phyloP scores from a whole-genome alignment of 2,113 vertebrate genomes.

The Chrysemys picta region DNA sequence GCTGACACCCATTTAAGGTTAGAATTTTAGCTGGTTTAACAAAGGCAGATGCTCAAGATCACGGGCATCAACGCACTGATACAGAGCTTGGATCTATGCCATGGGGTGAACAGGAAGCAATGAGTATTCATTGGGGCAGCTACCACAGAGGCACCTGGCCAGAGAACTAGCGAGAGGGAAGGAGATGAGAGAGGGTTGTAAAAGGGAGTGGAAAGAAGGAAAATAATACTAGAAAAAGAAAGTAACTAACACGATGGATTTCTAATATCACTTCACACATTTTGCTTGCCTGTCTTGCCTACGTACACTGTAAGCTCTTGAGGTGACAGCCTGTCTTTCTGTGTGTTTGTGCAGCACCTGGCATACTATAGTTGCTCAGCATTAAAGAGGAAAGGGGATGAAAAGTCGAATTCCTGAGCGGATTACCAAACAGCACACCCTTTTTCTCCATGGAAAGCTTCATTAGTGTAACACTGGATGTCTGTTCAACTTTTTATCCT shows the following conservation, averaged over 20 bases:
- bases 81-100: background rate
- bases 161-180: background rate
- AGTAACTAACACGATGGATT: background rate
- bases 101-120: background rate
- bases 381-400: slow-evolving; percentile 3
- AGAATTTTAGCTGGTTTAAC: slow-evolving; percentile 12
- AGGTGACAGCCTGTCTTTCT: background rate
- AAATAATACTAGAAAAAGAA: background rate
- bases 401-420: background rate
- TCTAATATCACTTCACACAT: background rate
- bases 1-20: background rate
- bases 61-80: slow-evolving; percentile 7
- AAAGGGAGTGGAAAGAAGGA: background rate
- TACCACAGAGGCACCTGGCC: background rate
- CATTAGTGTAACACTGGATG: background rate
- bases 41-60: background rate
- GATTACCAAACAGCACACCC: background rate
- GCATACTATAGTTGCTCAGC: background rate
- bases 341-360: background rate
- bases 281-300: background rate
- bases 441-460: slow-evolving; percentile 11
- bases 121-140: slow-evolving; percentile 11
- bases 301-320: background rate
- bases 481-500: background rate
- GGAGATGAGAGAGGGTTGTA: background rate